Percentiles rank a stretch among this genome's conserved stretches.
phyloP scores from a whole-genome alignment of 2,113 vertebrate species.

The Bufo gargarizans region DNA sequence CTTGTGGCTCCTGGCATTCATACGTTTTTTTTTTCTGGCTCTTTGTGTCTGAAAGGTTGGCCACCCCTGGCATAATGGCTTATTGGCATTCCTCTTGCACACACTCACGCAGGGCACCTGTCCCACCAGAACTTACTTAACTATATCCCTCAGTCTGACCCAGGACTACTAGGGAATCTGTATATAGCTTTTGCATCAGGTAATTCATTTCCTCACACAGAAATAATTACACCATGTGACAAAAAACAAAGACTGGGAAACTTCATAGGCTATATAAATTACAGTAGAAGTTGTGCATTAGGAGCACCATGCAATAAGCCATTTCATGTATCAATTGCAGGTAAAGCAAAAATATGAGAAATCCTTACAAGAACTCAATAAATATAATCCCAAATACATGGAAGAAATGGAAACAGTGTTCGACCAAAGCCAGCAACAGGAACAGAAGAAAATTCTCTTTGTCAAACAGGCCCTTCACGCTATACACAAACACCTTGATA shows the following conservation, averaged over 20 bases:
- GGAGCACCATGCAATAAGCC: not conserved
- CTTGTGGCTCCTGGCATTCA: too few relatives aligned
- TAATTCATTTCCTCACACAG: too few relatives aligned
- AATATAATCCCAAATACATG: constrained; percentile 83
- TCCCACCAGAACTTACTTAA: too few relatives aligned
- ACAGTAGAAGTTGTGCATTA: not conserved
- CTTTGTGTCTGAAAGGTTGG: too few relatives aligned
- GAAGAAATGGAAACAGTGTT: constrained; percentile 87
- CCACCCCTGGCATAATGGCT: too few relatives aligned
- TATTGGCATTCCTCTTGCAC: too few relatives aligned
- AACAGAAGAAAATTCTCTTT: constrained; percentile 81
- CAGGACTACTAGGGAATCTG: too few relatives aligned
- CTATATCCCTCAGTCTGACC: too few relatives aligned
- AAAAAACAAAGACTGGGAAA: not conserved
- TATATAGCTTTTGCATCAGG: too few relatives aligned
- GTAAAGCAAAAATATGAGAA: constrained; percentile 76
- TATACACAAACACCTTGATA: constrained; percentile 80
- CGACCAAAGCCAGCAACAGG: constrained; percentile 81
- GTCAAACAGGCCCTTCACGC: constrained; percentile 80
- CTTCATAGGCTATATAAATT: not conserved
- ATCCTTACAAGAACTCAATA: constrained; percentile 75
- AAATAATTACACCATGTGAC: too few relatives aligned
- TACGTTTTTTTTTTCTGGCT: too few relatives aligned
- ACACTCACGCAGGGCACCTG: too few relatives aligned
- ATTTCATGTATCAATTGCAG: constrained; percentile 60